Evolutionary conservation across 2,113 vertebrate species (phyloP).

Genomic region (Anoura caudifer): DNA sequence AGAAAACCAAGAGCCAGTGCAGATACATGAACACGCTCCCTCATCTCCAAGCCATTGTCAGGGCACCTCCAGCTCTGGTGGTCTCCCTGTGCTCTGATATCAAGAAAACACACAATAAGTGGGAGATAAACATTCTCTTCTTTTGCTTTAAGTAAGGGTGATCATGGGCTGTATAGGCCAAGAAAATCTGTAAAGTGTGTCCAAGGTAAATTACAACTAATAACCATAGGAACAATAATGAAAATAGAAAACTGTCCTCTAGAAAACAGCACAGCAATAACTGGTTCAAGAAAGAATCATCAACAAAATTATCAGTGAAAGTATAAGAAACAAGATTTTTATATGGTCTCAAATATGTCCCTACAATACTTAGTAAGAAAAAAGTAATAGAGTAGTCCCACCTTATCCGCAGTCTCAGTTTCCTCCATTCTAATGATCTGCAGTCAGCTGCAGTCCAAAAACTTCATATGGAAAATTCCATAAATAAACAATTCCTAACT

Average conservation of each 20-base stretch:
- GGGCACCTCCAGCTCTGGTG: background rate
- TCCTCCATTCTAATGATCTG: background rate
- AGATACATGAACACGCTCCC: background rate
- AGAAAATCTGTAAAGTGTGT: background rate
- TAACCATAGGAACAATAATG: background rate
- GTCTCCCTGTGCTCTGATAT: background rate
- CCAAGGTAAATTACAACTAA: background rate
- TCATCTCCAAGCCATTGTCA: background rate
- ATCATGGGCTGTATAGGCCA: background rate
- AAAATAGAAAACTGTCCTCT: background rate
- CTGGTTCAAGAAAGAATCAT: background rate
- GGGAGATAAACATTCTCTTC: background rate
- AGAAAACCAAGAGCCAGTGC: background rate
- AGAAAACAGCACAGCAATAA: background rate
- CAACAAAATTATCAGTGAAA: background rate
- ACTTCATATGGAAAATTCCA: background rate
- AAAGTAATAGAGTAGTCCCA: background rate
- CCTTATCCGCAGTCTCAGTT: background rate
- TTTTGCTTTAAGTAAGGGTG: background rate
- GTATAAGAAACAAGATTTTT: background rate
- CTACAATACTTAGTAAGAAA: background rate
- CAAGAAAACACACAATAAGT: background rate
- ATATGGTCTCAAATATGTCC: background rate
- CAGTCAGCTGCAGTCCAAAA: background rate
- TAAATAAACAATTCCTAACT: background rate